These are phyloP conservation scores for Sarcoramphus papa DNA, from an alignment of 2,797 vertebrate species.

Conservation along the genomic window DNA sequence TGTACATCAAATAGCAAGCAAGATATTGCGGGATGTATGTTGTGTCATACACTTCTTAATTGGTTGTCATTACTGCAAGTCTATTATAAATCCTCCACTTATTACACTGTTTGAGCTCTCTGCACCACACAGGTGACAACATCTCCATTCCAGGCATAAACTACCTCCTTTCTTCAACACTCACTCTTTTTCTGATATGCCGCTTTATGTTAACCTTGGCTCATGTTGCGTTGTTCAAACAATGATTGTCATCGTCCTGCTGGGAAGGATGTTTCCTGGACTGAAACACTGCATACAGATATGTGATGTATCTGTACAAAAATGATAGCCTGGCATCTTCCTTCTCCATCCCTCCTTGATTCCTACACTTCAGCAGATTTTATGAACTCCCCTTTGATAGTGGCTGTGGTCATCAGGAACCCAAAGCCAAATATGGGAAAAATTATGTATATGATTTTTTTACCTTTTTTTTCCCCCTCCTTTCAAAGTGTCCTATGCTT, in stretches of 20 bases:
- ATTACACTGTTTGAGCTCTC: neutral
- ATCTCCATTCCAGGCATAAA: neutral
- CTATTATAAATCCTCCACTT: neutral
- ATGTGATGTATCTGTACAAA: neutral
- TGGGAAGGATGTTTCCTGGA: neutral
- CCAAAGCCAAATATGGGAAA: neutral
- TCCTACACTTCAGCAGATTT: neutral
- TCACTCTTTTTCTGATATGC: neutral
- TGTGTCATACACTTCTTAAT: neutral
- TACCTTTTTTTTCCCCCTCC: rapidly evolving
- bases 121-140: neutral
- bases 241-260: neutral
- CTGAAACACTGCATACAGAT: neutral
- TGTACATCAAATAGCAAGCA: neutral
- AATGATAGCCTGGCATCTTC: neutral
- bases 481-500: neutral
- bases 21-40: neutral
- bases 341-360: neutral
- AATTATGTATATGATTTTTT: neutral
- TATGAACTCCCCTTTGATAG: neutral
- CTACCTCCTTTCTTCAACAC: neutral
- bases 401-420: neutral
- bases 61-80: neutral
- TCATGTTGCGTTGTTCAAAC: neutral
- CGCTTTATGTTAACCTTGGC: neutral